Base-by-base conservation (phyloP, 2,888 invertebrate species). In the Patella caerulea region DNA sequence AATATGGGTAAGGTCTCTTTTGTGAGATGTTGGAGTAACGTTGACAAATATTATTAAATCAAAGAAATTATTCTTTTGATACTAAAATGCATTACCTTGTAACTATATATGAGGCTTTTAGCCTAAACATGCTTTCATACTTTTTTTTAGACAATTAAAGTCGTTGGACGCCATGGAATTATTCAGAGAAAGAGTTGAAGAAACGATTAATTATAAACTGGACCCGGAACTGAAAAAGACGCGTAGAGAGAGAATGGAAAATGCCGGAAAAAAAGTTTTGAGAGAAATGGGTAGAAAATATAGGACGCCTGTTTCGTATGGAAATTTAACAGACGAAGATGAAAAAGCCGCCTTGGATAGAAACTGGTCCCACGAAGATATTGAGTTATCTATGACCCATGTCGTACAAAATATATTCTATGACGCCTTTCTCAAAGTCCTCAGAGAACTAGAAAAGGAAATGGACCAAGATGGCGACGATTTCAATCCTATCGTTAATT, bases 381-480 rank as follows among this genome's bases (percentile, higher is more conserved):
- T 24, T 65, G 15, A 5, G 11, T 24, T 14, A 12, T 65, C 11
- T 11, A 65, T 65, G 65, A 65, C 65, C 2, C 65, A 11, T 65
- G 24, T 12, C 19, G 65, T 65, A 24, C 12, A 9, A 24, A 65
- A 65, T 9, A 65, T 65, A 0, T 65, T 12, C 19, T 65, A 3
- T 3, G 24, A 65, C 1, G 19, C 24, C 24, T 19, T 65, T 24
- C 15, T 65, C 19, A 19, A 24, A 24, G 65, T 12, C 12, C 14
- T 65, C 12, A 65, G 24, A 24, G 65, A 19, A 11, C 19, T 65
- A 14, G 24, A 65, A 65, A 65, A 7, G 12, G 19, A 65, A 65
- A 65, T 65, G 65, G 65, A 65, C 14, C 19, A 65, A 65, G 65
- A 65, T 12, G 19, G 65, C 24, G 65, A 65, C 24, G 65, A 65